Base-by-base conservation (phyloP, 2,797 vertebrate genomes). In the Rhinogobio ventralis region DNA sequence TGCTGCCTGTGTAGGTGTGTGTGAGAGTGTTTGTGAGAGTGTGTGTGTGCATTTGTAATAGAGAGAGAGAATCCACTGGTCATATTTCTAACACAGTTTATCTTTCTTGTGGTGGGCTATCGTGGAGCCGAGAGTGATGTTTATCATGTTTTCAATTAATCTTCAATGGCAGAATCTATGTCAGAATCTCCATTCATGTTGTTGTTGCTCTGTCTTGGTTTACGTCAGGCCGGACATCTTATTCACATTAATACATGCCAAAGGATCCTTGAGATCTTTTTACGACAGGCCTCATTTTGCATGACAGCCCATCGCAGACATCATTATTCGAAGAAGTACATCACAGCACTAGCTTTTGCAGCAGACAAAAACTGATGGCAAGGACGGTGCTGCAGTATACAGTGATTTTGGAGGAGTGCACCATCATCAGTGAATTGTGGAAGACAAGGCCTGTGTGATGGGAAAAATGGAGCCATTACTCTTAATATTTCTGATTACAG, bases 161-260 rank as follows among this genome's bases (percentile, higher is more conserved):
- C 53, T 45, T 72, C 36, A 62, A 66, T 69, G 66, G n/a, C 49
- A 55, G 36, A 46, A 82, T 73, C 53, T 46, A 23, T 36, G 39
- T 73, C 81, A 77, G 46, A 77, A 30, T 68, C 72, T 67, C 30
- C 17, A 13, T 25, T 83, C 28, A 42, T 55, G 49, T 49, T 82
- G 67, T 81, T 71, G 55, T 69, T 77, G 13, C 53, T 76, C 23
- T 77, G 79, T 86, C 53, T 71, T 78, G 60, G 66, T 74, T 69
- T 62, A 62, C 13, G 62, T 67, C 62, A 69, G 77, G 33, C 51
- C 73, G 77, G 7, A 25, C 14, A 20, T 87, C 71, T 84, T 67
- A 72, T 76, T 76, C 20, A 28, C 28, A 74, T 80, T 87, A 81
- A 82, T 84, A 71, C 73, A 81, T 62, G 78, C 82, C 77, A 75